A percentile compares a stretch with the other conserved stretches of the same genome.
Conservation (phyloP, 2,888 invertebrate species). For the Dusona sp. region DNA sequence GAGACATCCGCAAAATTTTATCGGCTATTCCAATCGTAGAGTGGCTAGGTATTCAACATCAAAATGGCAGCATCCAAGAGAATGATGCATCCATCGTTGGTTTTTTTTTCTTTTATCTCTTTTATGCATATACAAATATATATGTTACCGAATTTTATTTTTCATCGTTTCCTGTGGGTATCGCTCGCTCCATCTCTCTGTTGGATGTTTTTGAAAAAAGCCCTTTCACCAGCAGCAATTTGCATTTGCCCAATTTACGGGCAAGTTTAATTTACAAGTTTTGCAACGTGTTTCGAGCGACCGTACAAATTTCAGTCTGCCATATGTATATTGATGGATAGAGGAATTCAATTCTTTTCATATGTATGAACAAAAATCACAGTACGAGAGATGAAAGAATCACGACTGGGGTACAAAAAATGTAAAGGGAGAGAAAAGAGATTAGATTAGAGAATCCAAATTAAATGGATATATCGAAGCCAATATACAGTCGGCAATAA, state of each 20-base stretch:
- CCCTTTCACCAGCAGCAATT: constrained; percentile 18
- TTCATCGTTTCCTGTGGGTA: not conserved
- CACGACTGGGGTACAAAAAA: too few species aligned
- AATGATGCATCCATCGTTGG: constrained; percentile 22
- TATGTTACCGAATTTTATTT: not conserved
- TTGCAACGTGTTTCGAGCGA: constrained; percentile 1
- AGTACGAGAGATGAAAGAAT: too few species aligned
- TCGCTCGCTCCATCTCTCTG: constrained; percentile 24
- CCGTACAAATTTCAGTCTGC: not conserved
- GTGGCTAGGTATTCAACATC: constrained; percentile 43
- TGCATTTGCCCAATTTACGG: not conserved
- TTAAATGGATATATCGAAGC: not conserved
- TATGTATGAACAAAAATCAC: not conserved
- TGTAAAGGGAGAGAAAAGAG: not conserved
- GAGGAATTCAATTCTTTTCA: not conserved
- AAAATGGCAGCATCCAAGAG: constrained; percentile 31
- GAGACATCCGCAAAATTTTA: constrained; percentile 80
- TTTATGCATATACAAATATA: not conserved
- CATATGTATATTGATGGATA: not conserved
- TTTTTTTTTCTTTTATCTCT: constrained; percentile 21
- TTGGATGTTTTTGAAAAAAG: constrained; percentile 24
- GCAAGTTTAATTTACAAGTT: not conserved
- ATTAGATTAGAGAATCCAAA: not conserved
- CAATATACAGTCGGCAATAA: not conserved
- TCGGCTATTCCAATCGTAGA: constrained; percentile 61